These are phyloP conservation scores for Galaxias olidus DNA, from an alignment of 2,797 vertebrate species.

Conservation along the genomic window DNA sequence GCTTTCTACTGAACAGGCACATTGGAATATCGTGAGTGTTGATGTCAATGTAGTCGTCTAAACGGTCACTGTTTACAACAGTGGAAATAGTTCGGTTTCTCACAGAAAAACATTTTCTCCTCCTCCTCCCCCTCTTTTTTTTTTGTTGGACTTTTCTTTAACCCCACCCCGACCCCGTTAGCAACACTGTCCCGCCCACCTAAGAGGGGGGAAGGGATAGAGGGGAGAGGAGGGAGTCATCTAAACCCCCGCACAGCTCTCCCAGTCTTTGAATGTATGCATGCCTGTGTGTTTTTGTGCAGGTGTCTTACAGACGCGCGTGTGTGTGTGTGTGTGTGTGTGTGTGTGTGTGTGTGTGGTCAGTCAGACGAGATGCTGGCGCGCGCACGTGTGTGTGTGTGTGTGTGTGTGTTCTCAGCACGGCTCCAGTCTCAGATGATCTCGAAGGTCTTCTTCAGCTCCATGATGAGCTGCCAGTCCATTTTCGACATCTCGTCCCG, in stretches of 20 bases:
- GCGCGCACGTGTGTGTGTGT: constrained; percentile 23
- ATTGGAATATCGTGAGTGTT: constrained; percentile 60
- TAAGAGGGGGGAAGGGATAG: constrained; percentile 26
- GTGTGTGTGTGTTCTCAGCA: constrained; percentile 8
- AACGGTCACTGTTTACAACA: constrained; percentile 96
- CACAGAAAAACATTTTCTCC: constrained; percentile 93
- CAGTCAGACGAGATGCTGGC: too few relatives aligned
- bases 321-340: constrained; percentile 21
- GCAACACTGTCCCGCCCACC: constrained; percentile 35
- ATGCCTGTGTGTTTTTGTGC: constrained; percentile 16
- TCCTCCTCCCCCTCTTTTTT: constrained; percentile 53
- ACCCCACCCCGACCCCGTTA: constrained; percentile 69
- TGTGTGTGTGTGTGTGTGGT: constrained; percentile 26
- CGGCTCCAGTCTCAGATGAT: constrained; percentile 85
- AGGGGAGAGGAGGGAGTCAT: constrained; percentile 17
- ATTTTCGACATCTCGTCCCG: constrained; percentile 96
- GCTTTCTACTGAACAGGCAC: constrained; percentile 67
- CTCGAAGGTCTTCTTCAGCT: constrained; percentile 98
- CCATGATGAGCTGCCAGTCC: constrained; percentile 98
- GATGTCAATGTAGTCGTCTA: constrained; percentile 68
- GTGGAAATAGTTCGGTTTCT: constrained; percentile 95
- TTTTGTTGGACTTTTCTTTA: constrained; percentile 65
- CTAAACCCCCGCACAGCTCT: constrained; percentile 24
- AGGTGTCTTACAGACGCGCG: constrained; percentile 6
- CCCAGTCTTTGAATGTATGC: constrained; percentile 24